Evolutionary conservation across 1,140 invertebrate species (phyloP), one percentile per base, ranked within the genome.

Genomic region (Lethrus apterus): DNA sequence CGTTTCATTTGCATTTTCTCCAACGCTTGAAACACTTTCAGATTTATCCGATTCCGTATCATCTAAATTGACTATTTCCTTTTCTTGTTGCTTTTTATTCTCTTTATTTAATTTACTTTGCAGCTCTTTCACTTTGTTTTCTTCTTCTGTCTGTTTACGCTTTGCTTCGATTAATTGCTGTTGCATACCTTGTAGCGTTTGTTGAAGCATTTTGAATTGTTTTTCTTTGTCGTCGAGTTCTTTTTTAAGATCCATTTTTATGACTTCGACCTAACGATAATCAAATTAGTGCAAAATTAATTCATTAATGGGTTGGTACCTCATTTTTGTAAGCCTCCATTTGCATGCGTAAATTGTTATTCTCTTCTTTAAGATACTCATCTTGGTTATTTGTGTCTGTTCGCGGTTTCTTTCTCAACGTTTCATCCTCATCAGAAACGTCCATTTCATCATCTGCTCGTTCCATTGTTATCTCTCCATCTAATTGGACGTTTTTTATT

Each of bases 311-410:
- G 8, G 29, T n/a, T 40, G 5, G 14, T 44, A 85, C 83, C 71
- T 95, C 93, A 70, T 94, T 94, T 63, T 93, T 92, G 55, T 92
- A 93, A 0, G 90, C 92, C 68, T 94, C 91, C 53, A 96, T 64
- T 72, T 96, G 91, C 69, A 90, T 93, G 32, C 85, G 79, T 20
- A 97, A 71, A 55, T 83, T 87, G 52, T 95, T 90, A 66, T 93
- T 94, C 62, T 93, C 91, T 51, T 91, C 87, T 76, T 90, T 65
- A 3, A 69, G 60, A 38, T 62, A 60, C 18, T 67, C 62, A 45
- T 73, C 71, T 41, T 73, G 71, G 35, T 59, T 65, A 3, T 63
- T 62, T 33, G 65, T 57, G 50, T 73, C 71, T 57, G 64, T 67
- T 48, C 65, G 61, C 47, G 70, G 65, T 35, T 69, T 55, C 44